A percentile compares a stretch with the other conserved stretches of the same genome.
Evolutionary conservation across 1,140 invertebrate species (phyloP).

Genomic region (Psix sp.): DNA sequence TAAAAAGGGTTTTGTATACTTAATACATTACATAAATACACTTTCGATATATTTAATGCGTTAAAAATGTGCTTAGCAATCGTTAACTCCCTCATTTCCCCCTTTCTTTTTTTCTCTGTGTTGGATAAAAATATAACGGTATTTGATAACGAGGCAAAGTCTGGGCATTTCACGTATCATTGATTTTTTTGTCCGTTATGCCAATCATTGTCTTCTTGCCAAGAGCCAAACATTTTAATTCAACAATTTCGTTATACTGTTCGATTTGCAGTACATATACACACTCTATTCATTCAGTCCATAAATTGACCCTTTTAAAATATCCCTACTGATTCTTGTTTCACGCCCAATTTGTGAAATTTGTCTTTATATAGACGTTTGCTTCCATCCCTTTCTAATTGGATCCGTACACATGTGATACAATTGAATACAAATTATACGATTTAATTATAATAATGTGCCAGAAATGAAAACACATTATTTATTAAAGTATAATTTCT

Average conservation of each 20-base stretch:
- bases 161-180: conserved; percentile 39
- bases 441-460: too few relatives aligned
- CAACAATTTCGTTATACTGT: conserved; percentile 30
- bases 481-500: too few relatives aligned
- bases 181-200: conserved; percentile 22
- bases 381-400: too few relatives aligned
- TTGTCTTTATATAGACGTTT: conserved; percentile 34
- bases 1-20: too few relatives aligned
- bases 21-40: too few relatives aligned
- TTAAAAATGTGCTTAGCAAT: too few relatives aligned
- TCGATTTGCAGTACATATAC: conserved; percentile 40
- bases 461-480: too few relatives aligned
- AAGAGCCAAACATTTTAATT: conserved; percentile 36
- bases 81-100: too few relatives aligned
- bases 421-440: too few relatives aligned
- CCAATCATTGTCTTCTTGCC: conserved; percentile 26
- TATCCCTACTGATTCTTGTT: conserved; percentile 27
- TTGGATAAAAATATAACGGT: conserved; percentile 42
- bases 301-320: conserved; percentile 38
- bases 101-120: too few relatives aligned
- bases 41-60: too few relatives aligned
- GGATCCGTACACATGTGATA: too few relatives aligned
- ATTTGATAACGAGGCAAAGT: conserved; percentile 23
- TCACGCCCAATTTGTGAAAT: conserved; percentile 44
- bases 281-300: conserved; percentile 3